phyloP scores from a whole-genome alignment of 2,113 vertebrate genomes.

The Poeciliopsis occidentalis region DNA sequence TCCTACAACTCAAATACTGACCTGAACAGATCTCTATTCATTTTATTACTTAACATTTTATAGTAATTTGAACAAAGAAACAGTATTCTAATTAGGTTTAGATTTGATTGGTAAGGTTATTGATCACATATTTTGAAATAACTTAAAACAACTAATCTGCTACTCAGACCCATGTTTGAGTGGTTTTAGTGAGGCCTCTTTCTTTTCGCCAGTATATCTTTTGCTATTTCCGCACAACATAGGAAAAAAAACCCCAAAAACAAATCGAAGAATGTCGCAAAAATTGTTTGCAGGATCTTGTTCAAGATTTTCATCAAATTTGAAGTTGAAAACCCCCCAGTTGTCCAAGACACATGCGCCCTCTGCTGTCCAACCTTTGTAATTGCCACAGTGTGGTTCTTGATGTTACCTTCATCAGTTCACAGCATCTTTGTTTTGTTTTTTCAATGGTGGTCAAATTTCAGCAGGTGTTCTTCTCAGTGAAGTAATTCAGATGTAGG shows the following conservation, averaged over 20 bases:
- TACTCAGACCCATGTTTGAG: too few relatives aligned
- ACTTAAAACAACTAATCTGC: too few relatives aligned
- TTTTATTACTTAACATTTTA: not conserved
- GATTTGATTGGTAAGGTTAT: not conserved
- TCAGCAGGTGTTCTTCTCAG: not conserved
- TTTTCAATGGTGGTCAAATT: not conserved
- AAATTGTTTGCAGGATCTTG: not conserved
- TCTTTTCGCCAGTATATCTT: not conserved
- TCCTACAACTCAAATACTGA: not conserved
- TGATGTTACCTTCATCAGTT: not conserved
- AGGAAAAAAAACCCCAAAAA: not conserved
- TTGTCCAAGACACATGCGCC: slow-evolving; percentile 48
- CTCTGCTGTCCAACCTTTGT: slow-evolving; percentile 60
- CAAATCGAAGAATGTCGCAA: not conserved
- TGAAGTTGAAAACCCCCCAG: not conserved
- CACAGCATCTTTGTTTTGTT: not conserved
- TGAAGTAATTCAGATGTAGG: not conserved
- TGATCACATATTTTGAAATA: too few relatives aligned
- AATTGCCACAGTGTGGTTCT: not conserved
- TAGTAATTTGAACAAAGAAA: not conserved
- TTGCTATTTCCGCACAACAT: not conserved
- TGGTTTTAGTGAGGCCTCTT: too few relatives aligned
- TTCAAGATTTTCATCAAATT: not conserved
- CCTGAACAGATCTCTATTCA: not conserved
- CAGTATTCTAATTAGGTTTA: not conserved